These are phyloP conservation scores for Vidua macroura DNA, from an alignment of 2,113 vertebrate species.

Conservation along the genomic window DNA sequence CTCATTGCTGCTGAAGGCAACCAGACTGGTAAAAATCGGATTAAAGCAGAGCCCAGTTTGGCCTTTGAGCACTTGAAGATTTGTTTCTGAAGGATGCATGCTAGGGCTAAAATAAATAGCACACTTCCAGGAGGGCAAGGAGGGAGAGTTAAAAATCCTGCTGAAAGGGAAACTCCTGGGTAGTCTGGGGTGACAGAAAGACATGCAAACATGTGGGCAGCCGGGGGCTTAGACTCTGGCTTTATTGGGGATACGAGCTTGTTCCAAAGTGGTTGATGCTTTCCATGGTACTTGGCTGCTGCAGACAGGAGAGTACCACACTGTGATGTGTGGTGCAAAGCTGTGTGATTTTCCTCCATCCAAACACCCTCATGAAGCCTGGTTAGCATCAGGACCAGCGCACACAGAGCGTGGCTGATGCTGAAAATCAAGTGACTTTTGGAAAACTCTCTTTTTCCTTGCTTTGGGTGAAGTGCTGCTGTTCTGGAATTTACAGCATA, in stretches of 20 bases:
- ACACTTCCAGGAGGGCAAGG: neutral
- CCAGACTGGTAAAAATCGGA: neutral
- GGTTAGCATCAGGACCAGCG: neutral
- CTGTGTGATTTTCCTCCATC: neutral
- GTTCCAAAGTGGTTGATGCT: neutral
- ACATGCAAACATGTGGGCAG: neutral
- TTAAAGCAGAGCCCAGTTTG: neutral
- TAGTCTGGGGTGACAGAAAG: neutral
- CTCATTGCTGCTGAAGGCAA: neutral
- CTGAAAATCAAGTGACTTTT: neutral
- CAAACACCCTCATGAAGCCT: neutral
- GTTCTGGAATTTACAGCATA: neutral
- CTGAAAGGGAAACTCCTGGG: neutral
- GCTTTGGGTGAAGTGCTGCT: neutral
- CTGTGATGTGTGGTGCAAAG: neutral
- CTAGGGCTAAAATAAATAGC: neutral
- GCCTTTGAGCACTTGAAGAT: neutral
- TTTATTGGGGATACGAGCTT: neutral
- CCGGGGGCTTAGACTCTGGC: neutral
- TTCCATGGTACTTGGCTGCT: neutral
- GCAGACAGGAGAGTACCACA: rapidly evolving
- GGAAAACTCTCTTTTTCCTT: neutral
- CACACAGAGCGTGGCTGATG: rapidly evolving
- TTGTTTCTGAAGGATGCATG: neutral
- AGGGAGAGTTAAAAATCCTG: neutral